phyloP scores from a whole-genome alignment of 2,797 vertebrate species.

The Cetoscarus ocellatus region DNA sequence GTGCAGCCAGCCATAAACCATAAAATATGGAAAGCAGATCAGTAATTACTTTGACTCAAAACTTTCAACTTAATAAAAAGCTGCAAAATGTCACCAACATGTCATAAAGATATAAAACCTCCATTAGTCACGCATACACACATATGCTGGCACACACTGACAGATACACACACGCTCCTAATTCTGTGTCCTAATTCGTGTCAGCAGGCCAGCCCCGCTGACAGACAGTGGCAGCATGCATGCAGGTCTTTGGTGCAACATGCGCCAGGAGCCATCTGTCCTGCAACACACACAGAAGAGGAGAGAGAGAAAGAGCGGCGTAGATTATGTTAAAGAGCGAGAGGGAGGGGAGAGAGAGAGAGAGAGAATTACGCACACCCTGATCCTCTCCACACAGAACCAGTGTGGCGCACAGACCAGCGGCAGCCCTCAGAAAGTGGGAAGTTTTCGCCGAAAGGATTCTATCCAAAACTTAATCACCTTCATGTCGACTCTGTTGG shows the following conservation, averaged over 20 bases:
- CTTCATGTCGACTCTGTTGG: slow-evolving; percentile 89
- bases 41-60: background rate
- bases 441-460: slow-evolving; percentile 80
- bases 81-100: slow-evolving; percentile 11
- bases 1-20: no score
- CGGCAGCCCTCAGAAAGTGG: slow-evolving; percentile 68
- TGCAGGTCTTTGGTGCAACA: slow-evolving; percentile 59
- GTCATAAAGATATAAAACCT: slow-evolving; percentile 19
- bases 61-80: slow-evolving; percentile 1
- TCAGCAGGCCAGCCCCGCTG: slow-evolving; percentile 49
- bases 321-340: slow-evolving; percentile 58
- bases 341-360: slow-evolving; percentile 53
- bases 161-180: slow-evolving; percentile 28
- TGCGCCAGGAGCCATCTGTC: slow-evolving; percentile 79
- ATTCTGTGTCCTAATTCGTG: slow-evolving; percentile 71
- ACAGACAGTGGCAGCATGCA: slow-evolving; percentile 61
- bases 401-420: slow-evolving; percentile 71
- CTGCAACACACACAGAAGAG: slow-evolving; percentile 18
- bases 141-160: background rate
- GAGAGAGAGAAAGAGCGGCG: slow-evolving; percentile 37
- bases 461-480: slow-evolving; percentile 80
- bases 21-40: no score
- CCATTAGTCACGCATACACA: slow-evolving; percentile 13
- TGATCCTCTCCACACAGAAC: slow-evolving; percentile 72
- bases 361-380: slow-evolving; percentile 70